Base-by-base conservation (phyloP, 2,797 vertebrate species). In the Phoeniculus purpureus region DNA sequence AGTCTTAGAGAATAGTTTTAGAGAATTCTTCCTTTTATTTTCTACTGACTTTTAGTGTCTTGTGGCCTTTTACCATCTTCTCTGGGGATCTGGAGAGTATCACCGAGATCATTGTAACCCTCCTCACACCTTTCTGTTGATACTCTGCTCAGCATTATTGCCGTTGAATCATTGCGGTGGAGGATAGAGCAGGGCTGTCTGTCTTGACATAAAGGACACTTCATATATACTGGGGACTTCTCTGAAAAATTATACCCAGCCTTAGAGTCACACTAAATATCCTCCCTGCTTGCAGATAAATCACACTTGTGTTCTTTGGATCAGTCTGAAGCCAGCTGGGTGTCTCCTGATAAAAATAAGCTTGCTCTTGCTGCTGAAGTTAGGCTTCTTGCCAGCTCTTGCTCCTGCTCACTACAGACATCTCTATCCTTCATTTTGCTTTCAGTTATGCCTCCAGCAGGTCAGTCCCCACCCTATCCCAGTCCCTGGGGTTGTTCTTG, bases 231-330 rank as follows among this genome's bases (percentile, higher is more conserved):
- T 61, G 20, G 58, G 59, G 27, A 47, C 15, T 90, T 90, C 20
- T 6, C 47, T 58, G 79, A 85, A 81, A 94, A 94, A 72, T 81
- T 68, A 52, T 86, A 84, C 73, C 25, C 29, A 87, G 13, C 8
- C 40, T 88, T 26, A 76, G 40, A 79, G 50, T 92, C 78, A 48
- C 32, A 68, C 0, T 0, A 76, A 84, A 55, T 79, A 86, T 81
- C 32, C 26, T 86, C 88, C 23, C 37, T 72, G 11, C 64, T 88
- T 29, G 60, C 72, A 75, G 66, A 85, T 78, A 91, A 88, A 95
- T 91, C 27, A 61, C 25, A 45, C 5, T 83, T 91, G 48, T 88
- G 8, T 83, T 91, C 52, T 88, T 79, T 73, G 60, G n/a, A 73
- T 86, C 70, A 55, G 8, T 64, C 31, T 56, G 87, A 74, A 47